A percentile compares a stretch with the other conserved stretches of the same genome.
These are phyloP conservation scores for Todiramphus saurophagus DNA, from an alignment of 2,113 vertebrate genomes.

Conservation along the genomic window DNA sequence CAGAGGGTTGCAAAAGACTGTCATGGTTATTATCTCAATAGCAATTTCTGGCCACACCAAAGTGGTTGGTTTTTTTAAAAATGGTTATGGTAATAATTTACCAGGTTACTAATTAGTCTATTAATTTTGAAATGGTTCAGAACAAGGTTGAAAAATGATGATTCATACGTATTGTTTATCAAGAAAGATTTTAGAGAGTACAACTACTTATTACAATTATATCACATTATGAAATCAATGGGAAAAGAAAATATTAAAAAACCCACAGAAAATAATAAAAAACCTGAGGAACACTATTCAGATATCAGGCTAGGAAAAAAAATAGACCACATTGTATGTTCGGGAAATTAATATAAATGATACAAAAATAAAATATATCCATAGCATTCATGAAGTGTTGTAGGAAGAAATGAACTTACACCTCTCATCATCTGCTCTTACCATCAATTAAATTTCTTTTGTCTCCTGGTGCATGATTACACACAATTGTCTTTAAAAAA, in stretches of 20 bases:
- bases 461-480: not conserved
- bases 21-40: conserved; percentile 40
- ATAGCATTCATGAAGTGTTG: not conserved
- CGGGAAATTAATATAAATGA: not conserved
- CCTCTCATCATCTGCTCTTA: not conserved
- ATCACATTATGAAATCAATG: not conserved
- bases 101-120: conserved; percentile 63
- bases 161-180: conserved; percentile 59
- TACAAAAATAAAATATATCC: not conserved
- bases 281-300: not conserved
- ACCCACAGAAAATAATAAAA: not conserved
- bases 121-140: conserved; percentile 64
- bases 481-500: not conserved
- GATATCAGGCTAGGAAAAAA: not conserved
- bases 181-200: conserved; percentile 14
- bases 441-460: not conserved
- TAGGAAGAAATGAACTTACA: not conserved
- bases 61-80: conserved; percentile 48
- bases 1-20: conserved; percentile 46
- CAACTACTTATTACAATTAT: not conserved
- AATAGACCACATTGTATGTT: not conserved
- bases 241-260: not conserved
- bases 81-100: conserved; percentile 64
- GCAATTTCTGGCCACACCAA: conserved; percentile 49
- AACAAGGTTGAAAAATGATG: conserved; percentile 65